phyloP scores from a whole-genome alignment of 2,113 vertebrate species.

The Eudyptes chrysolophus region DNA sequence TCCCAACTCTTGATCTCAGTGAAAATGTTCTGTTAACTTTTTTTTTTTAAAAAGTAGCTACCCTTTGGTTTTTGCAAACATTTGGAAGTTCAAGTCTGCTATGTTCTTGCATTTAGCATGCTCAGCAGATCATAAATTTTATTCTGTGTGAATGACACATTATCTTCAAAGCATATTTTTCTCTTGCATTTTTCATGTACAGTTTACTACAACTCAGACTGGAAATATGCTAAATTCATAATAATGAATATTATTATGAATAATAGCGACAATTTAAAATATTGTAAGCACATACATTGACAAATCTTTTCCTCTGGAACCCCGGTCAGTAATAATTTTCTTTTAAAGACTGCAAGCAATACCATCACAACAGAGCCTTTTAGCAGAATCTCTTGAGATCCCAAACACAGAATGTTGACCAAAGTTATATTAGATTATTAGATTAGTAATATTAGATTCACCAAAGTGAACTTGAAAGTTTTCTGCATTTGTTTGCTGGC shows the following conservation, averaged over 20 bases:
- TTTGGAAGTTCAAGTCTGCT: conserved; percentile 23
- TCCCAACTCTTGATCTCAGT: neutral
- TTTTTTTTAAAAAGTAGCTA: neutral
- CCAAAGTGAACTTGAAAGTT: neutral
- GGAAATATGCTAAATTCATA: conserved; percentile 62
- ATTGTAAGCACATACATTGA: neutral
- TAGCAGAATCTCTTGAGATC: neutral
- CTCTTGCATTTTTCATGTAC: conserved; percentile 58
- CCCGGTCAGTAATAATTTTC: neutral
- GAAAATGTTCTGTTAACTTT: neutral
- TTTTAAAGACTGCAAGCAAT: neutral
- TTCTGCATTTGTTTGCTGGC: neutral
- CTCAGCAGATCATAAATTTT: conserved; percentile 63
- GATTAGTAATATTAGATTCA: neutral
- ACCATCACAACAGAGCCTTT: neutral
- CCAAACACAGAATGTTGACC: neutral
- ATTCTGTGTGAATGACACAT: conserved; percentile 61
- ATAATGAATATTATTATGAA: conserved; percentile 46
- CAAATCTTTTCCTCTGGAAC: conserved; percentile 27
- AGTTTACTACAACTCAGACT: conserved; percentile 57
- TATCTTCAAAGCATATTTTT: conserved; percentile 68
- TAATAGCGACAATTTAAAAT: conserved; percentile 41
- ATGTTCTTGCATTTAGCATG: conserved; percentile 32
- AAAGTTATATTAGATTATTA: neutral
- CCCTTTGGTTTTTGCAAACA: conserved; percentile 39